These are phyloP conservation scores for Eulemur coronatus DNA, from an alignment of 2,797 vertebrate genomes.

Conservation along the genomic window DNA sequence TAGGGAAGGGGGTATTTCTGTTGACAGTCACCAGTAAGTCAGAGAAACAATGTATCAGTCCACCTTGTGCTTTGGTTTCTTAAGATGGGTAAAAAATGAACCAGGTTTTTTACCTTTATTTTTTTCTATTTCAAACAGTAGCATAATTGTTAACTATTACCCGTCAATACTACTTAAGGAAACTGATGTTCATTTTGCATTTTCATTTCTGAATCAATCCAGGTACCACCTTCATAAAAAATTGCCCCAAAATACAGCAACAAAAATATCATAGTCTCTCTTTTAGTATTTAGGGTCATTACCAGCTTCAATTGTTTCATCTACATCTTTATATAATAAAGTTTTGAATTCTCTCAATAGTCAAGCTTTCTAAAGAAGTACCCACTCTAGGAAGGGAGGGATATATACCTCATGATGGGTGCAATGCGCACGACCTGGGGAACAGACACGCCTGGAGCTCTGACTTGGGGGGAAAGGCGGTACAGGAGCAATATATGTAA, in stretches of 20 bases:
- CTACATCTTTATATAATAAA: background rate
- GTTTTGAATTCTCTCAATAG: background rate
- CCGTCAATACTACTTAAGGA: background rate
- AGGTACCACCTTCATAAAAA: background rate
- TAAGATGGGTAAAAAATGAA: background rate
- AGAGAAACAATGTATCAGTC: accelerated
- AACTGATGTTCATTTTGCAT: background rate
- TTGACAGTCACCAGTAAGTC: background rate
- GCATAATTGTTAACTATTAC: background rate
- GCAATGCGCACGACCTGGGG: no score
- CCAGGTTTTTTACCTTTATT: background rate
- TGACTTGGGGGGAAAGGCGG: no score
- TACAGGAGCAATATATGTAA: no score
- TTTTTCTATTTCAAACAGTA: background rate
- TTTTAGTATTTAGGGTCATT: background rate
- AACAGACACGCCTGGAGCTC: no score
- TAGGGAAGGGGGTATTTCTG: background rate
- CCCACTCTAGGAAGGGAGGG: no score
- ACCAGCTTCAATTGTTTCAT: background rate
- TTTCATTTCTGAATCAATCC: background rate
- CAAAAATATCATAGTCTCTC: background rate
- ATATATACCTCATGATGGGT: no score
- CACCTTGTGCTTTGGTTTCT: background rate
- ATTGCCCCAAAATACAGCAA: background rate
- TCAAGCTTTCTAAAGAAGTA: background rate